Evolutionary conservation across 1,140 invertebrate species (phyloP), one percentile per base, ranked within the genome.

Genomic region (Monomorium pharaonis): DNA sequence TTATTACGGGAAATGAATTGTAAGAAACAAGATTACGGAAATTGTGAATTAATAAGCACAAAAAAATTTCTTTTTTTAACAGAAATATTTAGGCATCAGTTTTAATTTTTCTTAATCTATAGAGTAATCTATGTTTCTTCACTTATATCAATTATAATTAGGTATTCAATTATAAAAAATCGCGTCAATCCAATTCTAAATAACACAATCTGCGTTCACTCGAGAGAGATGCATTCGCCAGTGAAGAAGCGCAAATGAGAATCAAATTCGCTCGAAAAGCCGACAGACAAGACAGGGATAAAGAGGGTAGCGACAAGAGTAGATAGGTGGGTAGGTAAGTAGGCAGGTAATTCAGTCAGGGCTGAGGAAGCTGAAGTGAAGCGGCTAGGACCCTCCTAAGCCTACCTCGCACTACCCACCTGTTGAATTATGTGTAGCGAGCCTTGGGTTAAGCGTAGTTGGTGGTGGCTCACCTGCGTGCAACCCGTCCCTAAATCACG

Each of bases 401-500:
- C 80, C 88, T 89, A 86, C 78, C 87, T 91, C 83, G 49, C 51
- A 76, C 77, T 86, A 92, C 87, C 91, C 91, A 92, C 91, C 90
- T 92, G 91, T 92, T 92, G 91, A 91, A 89, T 91, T 90, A 90
- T 84, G 81, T 84, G 86, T 69, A 86, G 37, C 62, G 69, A 76
- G 54, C 75, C 72, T 78, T 76, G 72, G 49, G 30, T 76, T 58
- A 33, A 74, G 80, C 88, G 74, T 47, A 30, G 51, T 33, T 27
- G 37, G 65, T 5, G 65, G 85, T 42, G 78, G 80, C 67, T 90
- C 77, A 90, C 89, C 89, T 90, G 80, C 60, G 69, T 85, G 83
- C 69, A 37, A 86, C 27, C 67, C 75, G 30, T 76, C 47, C 84
- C 76, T 88, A 89, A 89, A 88, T 88, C 84, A 89, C 84, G 54